These are phyloP conservation scores for Hypomecis atomaria DNA, from an alignment of 2,888 invertebrate species.

Conservation along the genomic window DNA sequence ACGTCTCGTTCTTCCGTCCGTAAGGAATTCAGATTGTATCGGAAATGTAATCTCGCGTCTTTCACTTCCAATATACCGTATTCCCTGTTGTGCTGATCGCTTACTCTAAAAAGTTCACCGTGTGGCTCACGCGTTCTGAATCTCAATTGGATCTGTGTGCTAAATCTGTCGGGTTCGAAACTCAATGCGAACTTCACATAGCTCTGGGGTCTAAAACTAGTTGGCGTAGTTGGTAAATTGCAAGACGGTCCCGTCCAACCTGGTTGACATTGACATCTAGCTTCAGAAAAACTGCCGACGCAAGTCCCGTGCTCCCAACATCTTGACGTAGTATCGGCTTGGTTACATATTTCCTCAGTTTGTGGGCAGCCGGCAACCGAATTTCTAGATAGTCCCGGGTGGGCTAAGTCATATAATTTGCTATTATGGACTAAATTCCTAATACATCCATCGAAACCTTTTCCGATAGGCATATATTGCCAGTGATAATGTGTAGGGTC, in stretches of 20 bases:
- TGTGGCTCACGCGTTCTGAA: constrained; percentile 97
- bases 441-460: constrained; percentile 98
- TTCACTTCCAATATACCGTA: constrained; percentile 97
- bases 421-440: constrained; percentile 98
- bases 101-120: constrained; percentile 96
- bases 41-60: constrained; percentile 94
- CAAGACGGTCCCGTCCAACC: constrained; percentile 97
- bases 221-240: constrained; percentile 93
- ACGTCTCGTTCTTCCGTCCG: constrained; percentile 96
- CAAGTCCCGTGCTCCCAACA: constrained; percentile 98
- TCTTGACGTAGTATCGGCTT: constrained; percentile 92
- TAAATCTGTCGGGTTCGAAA: constrained; percentile 96
- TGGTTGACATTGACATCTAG: constrained; percentile 96
- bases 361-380: constrained; percentile 96
- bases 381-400: constrained; percentile 94
- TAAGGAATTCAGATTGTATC: constrained; percentile 96
- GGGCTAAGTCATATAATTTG: constrained; percentile 96
- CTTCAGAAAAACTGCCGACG: constrained; percentile 94
- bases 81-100: constrained; percentile 96
- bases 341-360: constrained; percentile 96
- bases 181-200: constrained; percentile 98
- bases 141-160: constrained; percentile 95
- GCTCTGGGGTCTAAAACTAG: constrained; percentile 96
- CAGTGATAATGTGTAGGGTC: constrained; percentile 95
- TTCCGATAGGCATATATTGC: constrained; percentile 95